A percentile compares a stretch with the other conserved stretches of the same genome.
phyloP scores from a whole-genome alignment of 1,140 invertebrate genomes.

The Bombyx mandarina region DNA sequence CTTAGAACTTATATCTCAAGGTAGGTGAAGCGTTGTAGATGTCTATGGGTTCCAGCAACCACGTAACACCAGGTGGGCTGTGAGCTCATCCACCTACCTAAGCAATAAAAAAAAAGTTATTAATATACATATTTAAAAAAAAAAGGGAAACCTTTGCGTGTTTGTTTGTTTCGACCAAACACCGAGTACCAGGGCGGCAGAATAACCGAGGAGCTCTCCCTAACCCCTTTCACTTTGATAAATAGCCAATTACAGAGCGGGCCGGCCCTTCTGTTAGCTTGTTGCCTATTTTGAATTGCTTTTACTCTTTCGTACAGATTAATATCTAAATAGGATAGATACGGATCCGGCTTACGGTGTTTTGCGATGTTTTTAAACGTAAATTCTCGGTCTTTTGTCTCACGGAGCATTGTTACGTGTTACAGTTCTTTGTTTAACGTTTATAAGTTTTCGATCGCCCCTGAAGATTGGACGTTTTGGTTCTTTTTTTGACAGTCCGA shows the following conservation, averaged over 20 bases:
- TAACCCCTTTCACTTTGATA: slow-evolving; percentile 72
- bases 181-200: slow-evolving; percentile 46
- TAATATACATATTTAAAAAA: slow-evolving; percentile 3
- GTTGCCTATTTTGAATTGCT: slow-evolving; percentile 69
- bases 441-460: too few species aligned
- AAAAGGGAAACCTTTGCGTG: slow-evolving; percentile 28
- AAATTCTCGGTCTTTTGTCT: slow-evolving; percentile 48
- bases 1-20: too few species aligned
- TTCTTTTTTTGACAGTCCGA: too few species aligned
- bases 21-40: too few species aligned
- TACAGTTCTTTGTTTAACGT: too few species aligned
- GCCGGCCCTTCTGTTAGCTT: slow-evolving; percentile 67
- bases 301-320: slow-evolving; percentile 70
- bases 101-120: too few species aligned
- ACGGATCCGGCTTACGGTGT: slow-evolving; percentile 63
- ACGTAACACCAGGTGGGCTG: too few species aligned
- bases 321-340: slow-evolving; percentile 72
- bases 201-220: slow-evolving; percentile 40
- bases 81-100: too few species aligned
- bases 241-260: slow-evolving; percentile 71
- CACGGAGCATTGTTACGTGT: too few species aligned
- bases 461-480: too few species aligned
- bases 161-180: slow-evolving; percentile 52
- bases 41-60: too few species aligned
- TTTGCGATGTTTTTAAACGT: slow-evolving; percentile 68